phyloP scores from a whole-genome alignment of 2,888 invertebrate genomes.

The Pristionchus exspectatus region DNA sequence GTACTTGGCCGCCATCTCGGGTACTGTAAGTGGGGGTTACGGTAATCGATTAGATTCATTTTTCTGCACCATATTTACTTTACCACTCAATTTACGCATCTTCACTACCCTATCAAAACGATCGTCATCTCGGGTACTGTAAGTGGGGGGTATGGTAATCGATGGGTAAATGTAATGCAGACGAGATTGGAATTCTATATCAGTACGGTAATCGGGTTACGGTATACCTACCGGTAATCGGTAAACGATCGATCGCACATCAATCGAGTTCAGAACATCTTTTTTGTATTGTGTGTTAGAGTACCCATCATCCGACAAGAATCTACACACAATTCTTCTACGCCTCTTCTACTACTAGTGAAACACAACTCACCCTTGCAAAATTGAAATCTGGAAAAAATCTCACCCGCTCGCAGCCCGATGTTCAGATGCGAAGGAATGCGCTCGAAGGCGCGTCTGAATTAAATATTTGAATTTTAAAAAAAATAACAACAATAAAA shows the following conservation, averaged over 20 bases:
- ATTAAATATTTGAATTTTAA: neutral
- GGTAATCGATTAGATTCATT: neutral
- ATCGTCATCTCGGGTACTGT: slow-evolving; percentile 14
- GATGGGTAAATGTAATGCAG: neutral
- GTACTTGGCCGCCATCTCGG: slow-evolving; percentile 46
- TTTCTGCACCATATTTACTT: too few relatives aligned
- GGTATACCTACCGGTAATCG: too few relatives aligned
- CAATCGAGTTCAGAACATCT: too few relatives aligned
- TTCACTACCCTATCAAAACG: too few relatives aligned
- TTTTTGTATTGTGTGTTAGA: too few relatives aligned
- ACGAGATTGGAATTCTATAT: neutral
- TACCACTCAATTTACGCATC: too few relatives aligned
- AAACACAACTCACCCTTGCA: neutral
- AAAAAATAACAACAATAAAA: neutral
- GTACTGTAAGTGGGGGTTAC: neutral
- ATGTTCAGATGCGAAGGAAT: slow-evolving; percentile 18
- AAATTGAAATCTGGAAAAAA: neutral
- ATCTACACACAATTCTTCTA: neutral
- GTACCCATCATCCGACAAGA: too few relatives aligned
- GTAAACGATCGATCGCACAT: too few relatives aligned
- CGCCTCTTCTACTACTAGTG: neutral
- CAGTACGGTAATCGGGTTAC: too few relatives aligned
- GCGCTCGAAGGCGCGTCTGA: slow-evolving; percentile 26
- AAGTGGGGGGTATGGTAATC: neutral
- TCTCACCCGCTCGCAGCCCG: slow-evolving; percentile 40